Evolutionary conservation across 1,140 invertebrate genomes (phyloP).

Genomic region (Drosophila sproati): DNA sequence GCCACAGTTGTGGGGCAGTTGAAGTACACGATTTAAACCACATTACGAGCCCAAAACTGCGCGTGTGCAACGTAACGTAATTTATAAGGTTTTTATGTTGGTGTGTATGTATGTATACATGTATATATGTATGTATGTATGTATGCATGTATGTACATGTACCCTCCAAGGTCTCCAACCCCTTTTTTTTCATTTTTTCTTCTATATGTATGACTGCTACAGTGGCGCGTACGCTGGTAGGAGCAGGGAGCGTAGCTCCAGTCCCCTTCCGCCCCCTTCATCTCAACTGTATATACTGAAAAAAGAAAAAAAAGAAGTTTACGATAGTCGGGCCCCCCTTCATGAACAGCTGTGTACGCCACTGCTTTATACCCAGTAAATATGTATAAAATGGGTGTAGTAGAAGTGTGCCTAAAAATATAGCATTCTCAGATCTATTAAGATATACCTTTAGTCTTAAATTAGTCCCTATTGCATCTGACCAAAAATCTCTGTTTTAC

Average conservation of each 20-base stretch:
- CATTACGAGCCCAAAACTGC: slow-evolving; percentile 1
- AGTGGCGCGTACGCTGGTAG: not conserved
- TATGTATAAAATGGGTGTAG: not conserved
- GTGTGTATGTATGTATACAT: no score
- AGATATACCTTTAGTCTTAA: not conserved
- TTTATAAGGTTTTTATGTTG: slow-evolving; percentile 17
- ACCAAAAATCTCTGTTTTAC: no score
- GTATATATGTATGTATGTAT: not conserved
- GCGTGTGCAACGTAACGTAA: slow-evolving; percentile 17
- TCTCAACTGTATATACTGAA: no score
- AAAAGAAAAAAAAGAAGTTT: no score
- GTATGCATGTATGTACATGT: no score
- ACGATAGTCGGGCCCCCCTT: no score
- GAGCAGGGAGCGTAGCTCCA: no score
- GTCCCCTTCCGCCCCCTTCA: no score
- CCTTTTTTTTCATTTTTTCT: slow-evolving; percentile 25
- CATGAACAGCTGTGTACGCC: no score
- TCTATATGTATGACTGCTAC: slow-evolving; percentile 3
- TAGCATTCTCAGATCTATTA: no score
- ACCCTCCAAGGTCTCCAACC: not conserved
- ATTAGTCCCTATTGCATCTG: no score
- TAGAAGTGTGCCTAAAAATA: no score
- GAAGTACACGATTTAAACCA: slow-evolving; percentile 16
- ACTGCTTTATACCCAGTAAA: not conserved
- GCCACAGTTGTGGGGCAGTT: not conserved